Evolutionary conservation across 2,797 vertebrate species (phyloP).

Genomic region (Carcharodon carcharias): DNA sequence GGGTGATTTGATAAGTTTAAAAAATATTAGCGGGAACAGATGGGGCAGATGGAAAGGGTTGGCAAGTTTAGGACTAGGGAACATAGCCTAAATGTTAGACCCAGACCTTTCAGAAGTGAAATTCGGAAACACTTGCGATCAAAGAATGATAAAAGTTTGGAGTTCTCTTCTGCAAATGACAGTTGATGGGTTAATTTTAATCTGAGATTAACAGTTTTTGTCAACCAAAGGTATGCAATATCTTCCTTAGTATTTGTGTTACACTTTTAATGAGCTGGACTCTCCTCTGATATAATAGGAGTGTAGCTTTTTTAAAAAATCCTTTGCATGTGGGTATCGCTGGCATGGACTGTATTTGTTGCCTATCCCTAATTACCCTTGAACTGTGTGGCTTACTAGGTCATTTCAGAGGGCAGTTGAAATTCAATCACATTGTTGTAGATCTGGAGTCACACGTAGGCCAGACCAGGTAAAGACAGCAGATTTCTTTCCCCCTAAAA

Average conservation of each 20-base stretch:
- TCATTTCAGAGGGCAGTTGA: too few species aligned
- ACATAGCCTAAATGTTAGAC: not conserved
- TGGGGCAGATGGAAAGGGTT: not conserved
- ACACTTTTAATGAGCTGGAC: not conserved
- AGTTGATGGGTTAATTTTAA: not conserved
- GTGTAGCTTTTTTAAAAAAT: not conserved
- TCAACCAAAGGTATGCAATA: not conserved
- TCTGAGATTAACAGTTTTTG: not conserved
- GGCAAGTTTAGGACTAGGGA: not conserved
- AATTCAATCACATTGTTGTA: too few species aligned
- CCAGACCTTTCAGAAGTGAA: not conserved
- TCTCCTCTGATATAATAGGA: not conserved
- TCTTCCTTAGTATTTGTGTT: not conserved
- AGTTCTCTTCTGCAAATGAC: not conserved
- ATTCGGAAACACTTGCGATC: not conserved
- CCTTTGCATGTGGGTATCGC: too few species aligned
- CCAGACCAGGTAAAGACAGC: too few species aligned
- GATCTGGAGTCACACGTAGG: too few species aligned
- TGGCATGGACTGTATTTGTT: too few species aligned
- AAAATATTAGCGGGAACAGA: not conserved
- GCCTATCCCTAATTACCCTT: too few species aligned
- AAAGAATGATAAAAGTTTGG: not conserved
- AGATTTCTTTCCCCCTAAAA: too few species aligned
- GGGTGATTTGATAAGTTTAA: not conserved
- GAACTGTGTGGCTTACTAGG: too few species aligned